Conservation (phyloP, 2,113 vertebrate species). For the Heterochromis multidens region DNA sequence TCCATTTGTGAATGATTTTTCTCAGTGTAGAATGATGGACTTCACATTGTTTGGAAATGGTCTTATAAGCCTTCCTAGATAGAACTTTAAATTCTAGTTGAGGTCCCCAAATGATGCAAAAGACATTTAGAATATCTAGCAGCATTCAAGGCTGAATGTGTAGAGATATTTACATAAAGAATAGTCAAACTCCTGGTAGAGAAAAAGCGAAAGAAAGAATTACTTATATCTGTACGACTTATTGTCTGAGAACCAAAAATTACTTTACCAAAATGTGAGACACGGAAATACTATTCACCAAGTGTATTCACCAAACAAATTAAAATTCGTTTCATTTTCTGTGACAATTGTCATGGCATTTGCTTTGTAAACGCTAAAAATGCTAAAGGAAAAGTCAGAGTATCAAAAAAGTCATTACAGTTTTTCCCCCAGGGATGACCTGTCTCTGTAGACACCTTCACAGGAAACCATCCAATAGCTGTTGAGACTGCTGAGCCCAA, state of each 20-base stretch:
- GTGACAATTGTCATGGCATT: neutral
- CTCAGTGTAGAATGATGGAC: neutral
- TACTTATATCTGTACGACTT: neutral
- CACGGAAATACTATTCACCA: too few species aligned
- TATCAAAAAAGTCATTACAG: neutral
- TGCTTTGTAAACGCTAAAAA: neutral
- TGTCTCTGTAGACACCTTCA: neutral
- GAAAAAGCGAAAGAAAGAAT: neutral
- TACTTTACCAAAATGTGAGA: too few species aligned
- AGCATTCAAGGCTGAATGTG: too few species aligned
- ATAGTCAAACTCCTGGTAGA: neutral
- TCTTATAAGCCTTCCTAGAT: neutral
- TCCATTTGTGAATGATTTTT: neutral
- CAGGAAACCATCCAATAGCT: neutral
- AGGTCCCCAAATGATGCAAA: too few species aligned
- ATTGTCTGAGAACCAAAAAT: neutral
- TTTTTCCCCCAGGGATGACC: neutral
- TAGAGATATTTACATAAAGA: too few species aligned
- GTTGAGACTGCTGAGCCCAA: neutral
- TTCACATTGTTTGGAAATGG: neutral
- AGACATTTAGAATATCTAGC: too few species aligned
- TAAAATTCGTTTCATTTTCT: neutral
- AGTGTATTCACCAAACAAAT: neutral
- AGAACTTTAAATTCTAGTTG: too few species aligned
- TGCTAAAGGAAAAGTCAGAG: neutral